Percentiles rank a stretch among this genome's conserved stretches.
These are phyloP conservation scores for Acrocephalus kingi DNA, from an alignment of 2,113 vertebrate genomes.

Conservation along the genomic window DNA sequence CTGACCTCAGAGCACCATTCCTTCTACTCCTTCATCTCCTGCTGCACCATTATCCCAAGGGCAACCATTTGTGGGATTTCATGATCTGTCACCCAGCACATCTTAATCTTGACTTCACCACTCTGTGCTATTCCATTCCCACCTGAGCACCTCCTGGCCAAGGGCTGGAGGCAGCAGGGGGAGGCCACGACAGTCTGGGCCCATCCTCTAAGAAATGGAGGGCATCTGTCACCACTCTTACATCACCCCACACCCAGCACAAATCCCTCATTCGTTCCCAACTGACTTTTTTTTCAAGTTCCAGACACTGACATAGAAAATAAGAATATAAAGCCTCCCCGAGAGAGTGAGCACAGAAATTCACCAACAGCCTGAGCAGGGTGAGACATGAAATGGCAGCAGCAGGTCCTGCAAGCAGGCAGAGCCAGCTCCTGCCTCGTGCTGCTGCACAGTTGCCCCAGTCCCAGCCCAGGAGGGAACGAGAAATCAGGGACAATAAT, in stretches of 20 bases:
- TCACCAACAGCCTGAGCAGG: neutral
- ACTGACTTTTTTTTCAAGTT: neutral
- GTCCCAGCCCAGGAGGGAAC: neutral
- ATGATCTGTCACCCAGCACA: neutral
- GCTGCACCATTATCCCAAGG: neutral
- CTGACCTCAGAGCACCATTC: neutral
- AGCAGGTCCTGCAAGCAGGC: neutral
- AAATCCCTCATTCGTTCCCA: neutral
- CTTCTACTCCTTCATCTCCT: neutral
- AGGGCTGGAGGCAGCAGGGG: neutral
- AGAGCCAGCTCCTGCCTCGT: neutral
- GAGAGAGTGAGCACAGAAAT: neutral
- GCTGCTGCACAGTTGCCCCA: neutral
- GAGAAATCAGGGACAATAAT: neutral
- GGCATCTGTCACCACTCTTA: neutral
- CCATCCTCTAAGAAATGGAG: neutral
- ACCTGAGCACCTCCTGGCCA: neutral
- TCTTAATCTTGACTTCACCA: neutral
- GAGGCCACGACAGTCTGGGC: fast-evolving
- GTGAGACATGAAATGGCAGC: neutral
- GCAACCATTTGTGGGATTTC: neutral
- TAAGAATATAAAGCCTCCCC: neutral
- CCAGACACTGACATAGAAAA: neutral
- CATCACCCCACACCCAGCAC: neutral
- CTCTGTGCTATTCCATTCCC: neutral